Base-by-base conservation (phyloP, 2,888 invertebrate species). In the Zygaena filipendulae region DNA sequence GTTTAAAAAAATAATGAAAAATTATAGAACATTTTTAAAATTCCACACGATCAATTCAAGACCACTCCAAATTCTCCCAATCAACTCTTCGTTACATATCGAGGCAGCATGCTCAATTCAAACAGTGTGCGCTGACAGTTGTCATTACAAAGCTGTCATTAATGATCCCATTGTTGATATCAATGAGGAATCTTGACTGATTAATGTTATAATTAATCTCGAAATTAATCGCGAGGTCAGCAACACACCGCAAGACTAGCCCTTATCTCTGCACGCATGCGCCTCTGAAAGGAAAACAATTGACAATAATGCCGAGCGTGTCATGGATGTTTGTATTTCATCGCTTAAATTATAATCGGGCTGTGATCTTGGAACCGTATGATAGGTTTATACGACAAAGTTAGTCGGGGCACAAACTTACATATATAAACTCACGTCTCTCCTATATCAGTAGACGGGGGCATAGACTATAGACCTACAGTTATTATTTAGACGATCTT, bases 221-320 rank as follows among this genome's bases (percentile, higher is more conserved):
- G n/a, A n/a, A n/a, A n/a, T n/a, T n/a, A 32, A 29, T 41, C 33
- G 45, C 49, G 50, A 55, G 57, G 67, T 70, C 77, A 75, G 77
- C 72, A 63, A 71, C 77, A 79, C 77, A 79, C 71, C 68, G 55
- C 61, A 57, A 56, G 58, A 58, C 57, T 77, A 75, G 68, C 77
- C 80, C 54, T 68, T 62, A 67, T 68, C 66, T 68, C 75, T 67
- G 71, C 68, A 63, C 66, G 77, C 80, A 80, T 80, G 81, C 71
- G 81, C 81, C 81, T 81, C 81, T 81, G 81, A 74, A 81, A 81
- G 64, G 55, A 72, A 74, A 71, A 74, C 63, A 69, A 58, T 61
- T 58, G 68, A 72, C 64, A 75, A 74, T 75, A 71, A 72, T 77
- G 80, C 80, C 60, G 51, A 74, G 75, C 70, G 69, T 68, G 80